These are phyloP conservation scores for Microtus pennsylvanicus DNA, from an alignment of 2,113 vertebrate genomes.

Conservation along the genomic window DNA sequence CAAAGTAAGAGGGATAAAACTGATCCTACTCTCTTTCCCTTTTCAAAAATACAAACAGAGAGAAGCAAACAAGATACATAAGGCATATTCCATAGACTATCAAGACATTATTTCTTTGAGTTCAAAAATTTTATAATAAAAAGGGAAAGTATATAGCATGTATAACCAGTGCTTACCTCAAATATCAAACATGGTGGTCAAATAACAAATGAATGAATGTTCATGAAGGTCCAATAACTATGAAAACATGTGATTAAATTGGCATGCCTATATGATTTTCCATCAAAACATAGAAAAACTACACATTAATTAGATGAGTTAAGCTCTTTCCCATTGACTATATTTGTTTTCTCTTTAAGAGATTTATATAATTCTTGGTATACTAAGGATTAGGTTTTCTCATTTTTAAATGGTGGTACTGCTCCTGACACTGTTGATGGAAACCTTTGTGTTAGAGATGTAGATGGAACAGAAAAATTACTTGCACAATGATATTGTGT, in stretches of 20 bases:
- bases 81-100: neutral
- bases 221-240: neutral
- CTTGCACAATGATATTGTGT: neutral
- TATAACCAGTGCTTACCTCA: neutral
- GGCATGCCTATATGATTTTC: neutral
- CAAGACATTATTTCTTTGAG: neutral
- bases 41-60: neutral
- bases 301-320: neutral
- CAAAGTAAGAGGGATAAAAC: neutral
- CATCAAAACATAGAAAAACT: neutral
- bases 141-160: neutral
- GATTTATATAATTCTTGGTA: neutral
- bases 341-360: neutral
- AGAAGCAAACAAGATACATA: neutral
- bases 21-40: neutral
- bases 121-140: neutral
- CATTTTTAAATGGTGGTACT: neutral
- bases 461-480: neutral
- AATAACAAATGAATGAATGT: neutral
- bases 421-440: neutral
- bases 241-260: neutral
- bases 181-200: neutral
- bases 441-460: neutral
- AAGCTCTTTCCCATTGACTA: neutral
- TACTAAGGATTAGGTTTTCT: neutral